These are phyloP conservation scores for Pandion haliaetus DNA, from an alignment of 2,113 vertebrate species.

Conservation along the genomic window DNA sequence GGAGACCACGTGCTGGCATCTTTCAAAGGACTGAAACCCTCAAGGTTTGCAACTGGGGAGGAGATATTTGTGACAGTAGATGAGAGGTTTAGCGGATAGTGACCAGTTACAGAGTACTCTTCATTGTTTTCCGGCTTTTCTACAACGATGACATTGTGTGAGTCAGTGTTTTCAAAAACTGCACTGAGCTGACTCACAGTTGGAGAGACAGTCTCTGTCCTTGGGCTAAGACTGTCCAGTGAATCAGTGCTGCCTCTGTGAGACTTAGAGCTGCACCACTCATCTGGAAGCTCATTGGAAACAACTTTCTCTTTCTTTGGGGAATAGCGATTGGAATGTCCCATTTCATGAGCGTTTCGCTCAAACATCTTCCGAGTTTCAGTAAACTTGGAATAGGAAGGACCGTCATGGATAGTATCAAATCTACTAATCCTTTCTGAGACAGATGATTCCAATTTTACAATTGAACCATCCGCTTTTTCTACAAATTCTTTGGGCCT, in stretches of 20 bases:
- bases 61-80: constrained; percentile 54
- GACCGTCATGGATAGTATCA: constrained; percentile 77
- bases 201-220: constrained; percentile 91
- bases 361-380: constrained; percentile 96
- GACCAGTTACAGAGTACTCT: constrained; percentile 80
- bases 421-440: constrained; percentile 84
- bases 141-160: constrained; percentile 43
- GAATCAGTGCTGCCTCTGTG: constrained; percentile 94
- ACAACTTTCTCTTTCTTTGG: constrained; percentile 83
- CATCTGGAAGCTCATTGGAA: constrained; percentile 85
- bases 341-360: constrained; percentile 82
- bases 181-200: constrained; percentile 97
- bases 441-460: constrained; percentile 85
- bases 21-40: constrained; percentile 75
- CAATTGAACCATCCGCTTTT: constrained; percentile 84
- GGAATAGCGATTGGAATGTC: constrained; percentile 84
- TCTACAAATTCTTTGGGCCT: constrained; percentile 91
- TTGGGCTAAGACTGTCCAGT: constrained; percentile 92
- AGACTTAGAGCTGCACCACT: constrained; percentile 86
- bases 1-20: constrained; percentile 70
- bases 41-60: constrained; percentile 64
- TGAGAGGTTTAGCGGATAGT: constrained; percentile 74
- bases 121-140: constrained; percentile 73
- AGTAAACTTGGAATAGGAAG: constrained; percentile 88
- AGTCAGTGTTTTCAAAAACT: constrained; percentile 90